These are phyloP conservation scores for Eleutherodactylus coqui DNA, from an alignment of 2,797 vertebrate genomes.

Conservation along the genomic window DNA sequence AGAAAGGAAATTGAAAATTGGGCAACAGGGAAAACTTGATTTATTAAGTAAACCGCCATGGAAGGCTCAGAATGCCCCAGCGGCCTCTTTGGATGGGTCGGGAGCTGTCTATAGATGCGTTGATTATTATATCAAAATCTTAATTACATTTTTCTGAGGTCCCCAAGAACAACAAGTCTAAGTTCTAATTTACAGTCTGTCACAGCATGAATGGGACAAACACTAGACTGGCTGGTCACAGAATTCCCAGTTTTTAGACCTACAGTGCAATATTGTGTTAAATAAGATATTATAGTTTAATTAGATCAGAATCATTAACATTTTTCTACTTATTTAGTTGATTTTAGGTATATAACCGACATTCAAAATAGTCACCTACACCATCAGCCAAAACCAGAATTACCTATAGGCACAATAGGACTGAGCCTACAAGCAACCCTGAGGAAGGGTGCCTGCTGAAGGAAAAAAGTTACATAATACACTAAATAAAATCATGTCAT, in stretches of 20 bases:
- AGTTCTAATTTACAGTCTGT: neutral
- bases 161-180: conserved; percentile 3
- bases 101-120: neutral
- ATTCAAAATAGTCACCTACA: too few species aligned
- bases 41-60: neutral
- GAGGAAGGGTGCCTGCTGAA: too few species aligned
- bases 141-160: conserved; percentile 4
- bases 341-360: too few species aligned
- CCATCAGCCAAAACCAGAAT: too few species aligned
- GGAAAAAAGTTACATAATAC: too few species aligned
- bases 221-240: neutral
- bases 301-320: neutral
- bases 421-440: too few species aligned
- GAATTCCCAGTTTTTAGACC: neutral
- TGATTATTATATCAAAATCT: neutral
- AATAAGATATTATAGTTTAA: neutral
- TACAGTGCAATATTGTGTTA: neutral
- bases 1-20: conserved; percentile 25
- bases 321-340: too few species aligned
- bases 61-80: neutral
- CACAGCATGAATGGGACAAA: neutral
- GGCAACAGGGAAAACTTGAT: conserved; percentile 28
- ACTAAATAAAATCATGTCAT: too few species aligned
- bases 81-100: neutral
- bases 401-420: too few species aligned